Evolutionary conservation across 2,797 vertebrate genomes (phyloP), one percentile per base, ranked within the genome.

Genomic region (Coccyzus lansbergi): DNA sequence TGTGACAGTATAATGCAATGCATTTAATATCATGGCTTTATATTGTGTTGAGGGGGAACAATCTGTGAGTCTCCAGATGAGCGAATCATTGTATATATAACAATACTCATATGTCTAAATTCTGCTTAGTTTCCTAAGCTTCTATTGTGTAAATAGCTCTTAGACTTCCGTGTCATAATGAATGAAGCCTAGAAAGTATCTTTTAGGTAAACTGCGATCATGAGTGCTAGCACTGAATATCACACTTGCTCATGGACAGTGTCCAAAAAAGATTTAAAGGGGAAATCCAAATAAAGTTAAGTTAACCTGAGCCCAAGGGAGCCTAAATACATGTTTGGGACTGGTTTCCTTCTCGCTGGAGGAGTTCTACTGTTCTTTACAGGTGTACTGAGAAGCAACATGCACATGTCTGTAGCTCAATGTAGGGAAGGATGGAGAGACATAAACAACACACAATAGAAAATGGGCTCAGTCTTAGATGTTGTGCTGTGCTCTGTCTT

Each of bases 311-410:
- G 48, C 28, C 15, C 31, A 62, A 42, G 22, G 60, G 16, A 83
- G 7, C 26, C 18, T 42, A 68, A 34, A 60, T 28, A n/a, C 0
- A 0, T 14, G 21, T 51, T 46, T 38, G 28, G 40, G 21, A 48
- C 36, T 44, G 9, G 26, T 80, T 24, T 14, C 16, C 12, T 7
- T 76, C 68, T 69, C 10, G 10, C 33, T 29, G 49, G 28, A 83
- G 64, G 28, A 76, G 21, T 5, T 48, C 46, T 64, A 26, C 21
- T 77, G 14, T n/a, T 51, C 46, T 86, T 77, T 48, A 6, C 29
- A 63, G 58, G 25, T n/a, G 4, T 36, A 51, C 1, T 31, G 60
- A 81, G 60, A 82, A 59, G 8, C 9, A 75, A n/a, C 28, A 34
- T 7, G 19, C 24, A 26, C 6, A 42, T 36, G 22, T 31, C 13